These are phyloP conservation scores for Toxotes jaculatrix DNA, from an alignment of 2,113 vertebrate genomes.

Conservation along the genomic window DNA sequence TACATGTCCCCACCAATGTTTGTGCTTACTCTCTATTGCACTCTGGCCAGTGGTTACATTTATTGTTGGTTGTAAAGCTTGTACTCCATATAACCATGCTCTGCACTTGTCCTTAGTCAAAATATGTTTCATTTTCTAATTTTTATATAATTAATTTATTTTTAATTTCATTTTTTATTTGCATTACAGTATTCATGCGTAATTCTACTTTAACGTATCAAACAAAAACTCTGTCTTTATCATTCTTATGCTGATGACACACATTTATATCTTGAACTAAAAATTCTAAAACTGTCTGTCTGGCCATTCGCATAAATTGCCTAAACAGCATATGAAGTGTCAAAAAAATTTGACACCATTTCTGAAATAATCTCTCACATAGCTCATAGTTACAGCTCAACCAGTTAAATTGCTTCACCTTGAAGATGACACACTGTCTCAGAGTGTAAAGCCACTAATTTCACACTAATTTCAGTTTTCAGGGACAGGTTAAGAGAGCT, in stretches of 20 bases:
- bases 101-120: background rate
- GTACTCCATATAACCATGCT: background rate
- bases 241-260: slow-evolving; percentile 25
- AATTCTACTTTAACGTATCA: background rate
- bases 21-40: background rate
- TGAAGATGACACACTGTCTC: slow-evolving; percentile 29
- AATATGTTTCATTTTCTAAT: background rate
- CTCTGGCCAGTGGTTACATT: background rate
- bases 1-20: background rate
- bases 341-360: slow-evolving; percentile 30
- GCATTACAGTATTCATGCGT: background rate
- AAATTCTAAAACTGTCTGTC: background rate
- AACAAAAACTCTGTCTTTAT: background rate
- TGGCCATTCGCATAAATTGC: background rate
- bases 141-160: too few relatives aligned
- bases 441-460: slow-evolving; percentile 35
- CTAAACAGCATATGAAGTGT: slow-evolving; percentile 4
- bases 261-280: background rate
- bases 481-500: slow-evolving; percentile 45
- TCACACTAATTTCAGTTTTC: slow-evolving; percentile 47
- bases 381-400: background rate
- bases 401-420: slow-evolving; percentile 18
- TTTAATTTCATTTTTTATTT: too few relatives aligned
- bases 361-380: slow-evolving; percentile 7
- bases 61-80: slow-evolving; percentile 15